Evolutionary conservation across 1,140 invertebrate genomes (phyloP).

Genomic region (Drosophila parabipectinata): DNA sequence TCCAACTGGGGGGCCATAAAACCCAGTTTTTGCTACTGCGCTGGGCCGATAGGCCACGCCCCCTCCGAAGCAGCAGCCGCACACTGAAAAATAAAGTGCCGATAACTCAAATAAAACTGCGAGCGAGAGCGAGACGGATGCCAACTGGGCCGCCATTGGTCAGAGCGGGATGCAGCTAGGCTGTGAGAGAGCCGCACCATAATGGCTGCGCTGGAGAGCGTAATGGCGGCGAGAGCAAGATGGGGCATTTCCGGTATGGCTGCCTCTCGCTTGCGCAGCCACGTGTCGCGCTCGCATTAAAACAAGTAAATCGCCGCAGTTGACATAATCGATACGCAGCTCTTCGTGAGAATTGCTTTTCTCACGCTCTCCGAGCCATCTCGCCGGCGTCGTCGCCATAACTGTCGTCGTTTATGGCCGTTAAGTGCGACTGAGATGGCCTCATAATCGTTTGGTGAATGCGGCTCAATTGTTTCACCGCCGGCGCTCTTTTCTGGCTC

Average conservation of each 20-base stretch:
- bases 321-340: constrained; percentile 80
- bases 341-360: constrained; percentile 80
- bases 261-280: constrained; percentile 43
- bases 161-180: constrained; percentile 26
- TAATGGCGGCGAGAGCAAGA: constrained; percentile 23
- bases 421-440: constrained; percentile 84
- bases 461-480: constrained; percentile 73
- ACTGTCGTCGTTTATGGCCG: constrained; percentile 81
- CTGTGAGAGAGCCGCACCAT: constrained; percentile 51
- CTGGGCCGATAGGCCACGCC: constrained; percentile 68
- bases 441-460: constrained; percentile 83
- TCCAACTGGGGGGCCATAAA: constrained; percentile 63
- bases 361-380: constrained; percentile 65
- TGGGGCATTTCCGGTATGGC: constrained; percentile 17
- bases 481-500: constrained; percentile 22
- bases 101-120: constrained; percentile 79
- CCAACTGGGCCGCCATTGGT: constrained; percentile 7
- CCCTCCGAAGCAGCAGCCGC: constrained; percentile 40
- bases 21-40: constrained; percentile 69
- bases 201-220: constrained; percentile 64
- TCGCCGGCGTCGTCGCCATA: constrained; percentile 62
- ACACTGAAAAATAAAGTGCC: constrained; percentile 78
- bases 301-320: constrained; percentile 69
- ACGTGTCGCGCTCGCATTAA: constrained; percentile 79
- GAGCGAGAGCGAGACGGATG: constrained; percentile 8